Conservation (phyloP, 2,888 invertebrate genomes). For the Idaea aversata region DNA sequence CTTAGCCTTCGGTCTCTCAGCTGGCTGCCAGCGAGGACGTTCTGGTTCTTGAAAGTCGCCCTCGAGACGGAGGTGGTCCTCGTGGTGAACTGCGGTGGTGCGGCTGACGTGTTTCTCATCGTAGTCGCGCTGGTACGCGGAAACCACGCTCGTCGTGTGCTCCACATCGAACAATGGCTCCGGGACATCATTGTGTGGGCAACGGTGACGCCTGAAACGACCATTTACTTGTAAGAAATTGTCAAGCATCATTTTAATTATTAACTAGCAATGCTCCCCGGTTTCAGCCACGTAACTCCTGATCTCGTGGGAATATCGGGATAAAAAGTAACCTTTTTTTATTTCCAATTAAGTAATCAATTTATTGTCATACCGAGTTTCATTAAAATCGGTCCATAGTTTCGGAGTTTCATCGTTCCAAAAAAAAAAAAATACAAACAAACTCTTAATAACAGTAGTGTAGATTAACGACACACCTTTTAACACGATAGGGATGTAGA, state of each 20-base stretch:
- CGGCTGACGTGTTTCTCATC: constrained; percentile 83
- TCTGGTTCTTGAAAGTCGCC: constrained; percentile 83
- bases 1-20: constrained; percentile 79
- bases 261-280: neutral
- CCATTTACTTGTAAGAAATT: constrained; percentile 3
- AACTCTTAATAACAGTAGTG: neutral
- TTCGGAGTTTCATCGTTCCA: too few species aligned
- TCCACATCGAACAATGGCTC: constrained; percentile 81
- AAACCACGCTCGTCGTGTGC: constrained; percentile 78
- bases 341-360: too few species aligned
- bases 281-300: too few species aligned
- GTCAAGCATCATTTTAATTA: neutral
- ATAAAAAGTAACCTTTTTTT: neutral
- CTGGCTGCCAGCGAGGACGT: constrained; percentile 73
- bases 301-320: too few species aligned
- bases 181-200: constrained; percentile 86
- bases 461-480: constrained; percentile 51
- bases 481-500: constrained; percentile 66
- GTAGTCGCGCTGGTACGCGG: constrained; percentile 83
- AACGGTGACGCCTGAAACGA: constrained; percentile 87
- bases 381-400: too few species aligned
- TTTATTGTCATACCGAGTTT: too few species aligned
- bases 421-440: too few species aligned
- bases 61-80: constrained; percentile 86
- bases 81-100: constrained; percentile 81